Evolutionary conservation across 2,888 invertebrate species (phyloP), one percentile per base, ranked within the genome.

Genomic region (Epinotia demarniana): DNA sequence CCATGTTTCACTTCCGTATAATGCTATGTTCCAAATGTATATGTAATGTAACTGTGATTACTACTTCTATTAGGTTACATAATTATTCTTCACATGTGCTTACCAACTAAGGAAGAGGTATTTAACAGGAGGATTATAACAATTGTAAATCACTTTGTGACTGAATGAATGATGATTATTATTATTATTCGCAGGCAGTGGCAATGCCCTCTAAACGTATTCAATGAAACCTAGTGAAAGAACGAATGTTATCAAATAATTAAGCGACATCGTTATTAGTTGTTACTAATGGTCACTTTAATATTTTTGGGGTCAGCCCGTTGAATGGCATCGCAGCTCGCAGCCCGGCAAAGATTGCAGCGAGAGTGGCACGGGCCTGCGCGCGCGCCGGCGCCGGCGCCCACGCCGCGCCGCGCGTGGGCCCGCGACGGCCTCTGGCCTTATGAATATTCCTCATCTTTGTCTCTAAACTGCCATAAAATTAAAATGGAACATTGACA

Each of bases 371-470:
- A 23, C 43, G 23, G 23, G 43, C 23, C 19, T 16, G 18, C 19
- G 33, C 2, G 19, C 23, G 18, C 19, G 57, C 60, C 46, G 27
- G 23, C 70, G 27, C 18, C 57, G 33, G 66, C 60, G 73, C 53
- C 43, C 46, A 43, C 62, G 62, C 60, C 49, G 16, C 16, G 23
- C 39, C 6, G 18, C 46, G 77, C 74, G 77, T 77, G 71, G 71
- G 77, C 64, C 19, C 13, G 39, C 27, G 39, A 27, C n/a, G 49
- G 64, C 53, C 64, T 9, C 18, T 55, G 49, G 68, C 64, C 83
- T 86, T 84, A 87, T 87, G 83, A 86, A 87, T 87, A 88, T 88
- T 87, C 85, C 73, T 69, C 77, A 73, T 81, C 81, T 81, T 86
- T 85, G 84, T 87, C 83, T 84, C 80, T 75, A 81, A 80, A 83